phyloP scores from a whole-genome alignment of 2,888 invertebrate genomes.

The Pseudococcus longispinus region DNA sequence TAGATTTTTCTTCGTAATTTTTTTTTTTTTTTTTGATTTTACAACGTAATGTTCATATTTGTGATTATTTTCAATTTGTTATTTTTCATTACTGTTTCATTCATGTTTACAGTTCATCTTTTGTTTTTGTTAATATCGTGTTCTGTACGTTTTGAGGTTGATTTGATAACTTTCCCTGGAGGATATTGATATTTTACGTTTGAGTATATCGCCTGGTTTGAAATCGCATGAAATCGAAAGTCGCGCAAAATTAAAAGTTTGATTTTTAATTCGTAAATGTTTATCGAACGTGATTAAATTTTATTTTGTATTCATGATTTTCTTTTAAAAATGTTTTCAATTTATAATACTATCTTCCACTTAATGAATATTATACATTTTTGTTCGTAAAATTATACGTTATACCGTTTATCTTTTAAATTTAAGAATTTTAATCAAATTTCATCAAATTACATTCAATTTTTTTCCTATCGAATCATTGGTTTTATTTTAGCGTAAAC shows the following conservation, averaged over 20 bases:
- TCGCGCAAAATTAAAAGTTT: neutral
- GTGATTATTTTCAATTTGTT: constrained; percentile 28
- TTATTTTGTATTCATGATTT: neutral
- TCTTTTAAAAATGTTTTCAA: neutral
- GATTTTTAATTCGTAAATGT: neutral
- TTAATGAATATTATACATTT: neutral
- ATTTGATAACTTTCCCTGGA: neutral
- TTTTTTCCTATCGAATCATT: neutral
- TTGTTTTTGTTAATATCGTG: neutral
- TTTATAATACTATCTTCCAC: constrained; percentile 1
- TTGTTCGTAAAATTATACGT: constrained; percentile 1
- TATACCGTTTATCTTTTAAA: neutral
- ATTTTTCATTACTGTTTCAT: neutral
- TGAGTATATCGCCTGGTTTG: neutral
- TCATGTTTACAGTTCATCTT: neutral
- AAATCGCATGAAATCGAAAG: neutral
- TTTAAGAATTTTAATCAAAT: neutral
- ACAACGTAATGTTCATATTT: neutral
- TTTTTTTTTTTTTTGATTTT: neutral
- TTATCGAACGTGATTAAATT: neutral
- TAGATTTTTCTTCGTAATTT: neutral
- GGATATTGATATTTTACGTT: neutral
- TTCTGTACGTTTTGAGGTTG: neutral
- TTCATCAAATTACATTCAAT: neutral
- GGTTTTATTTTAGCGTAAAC: neutral